These are phyloP conservation scores for Agrochola lota DNA, from an alignment of 2,888 invertebrate genomes.

Conservation along the genomic window DNA sequence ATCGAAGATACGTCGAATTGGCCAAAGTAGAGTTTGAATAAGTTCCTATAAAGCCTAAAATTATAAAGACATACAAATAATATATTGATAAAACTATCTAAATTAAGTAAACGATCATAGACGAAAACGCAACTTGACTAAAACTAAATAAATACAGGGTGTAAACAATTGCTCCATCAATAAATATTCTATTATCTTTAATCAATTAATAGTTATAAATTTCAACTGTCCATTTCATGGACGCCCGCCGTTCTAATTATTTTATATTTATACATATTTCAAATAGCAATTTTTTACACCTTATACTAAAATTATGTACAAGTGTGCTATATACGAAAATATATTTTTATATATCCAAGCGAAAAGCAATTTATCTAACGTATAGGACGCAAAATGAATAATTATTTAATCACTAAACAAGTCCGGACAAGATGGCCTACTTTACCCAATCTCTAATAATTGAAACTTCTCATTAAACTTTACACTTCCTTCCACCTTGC, in stretches of 20 bases:
- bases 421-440: slow-evolving; percentile 60
- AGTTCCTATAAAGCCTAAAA: slow-evolving; percentile 56
- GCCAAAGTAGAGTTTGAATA: neutral
- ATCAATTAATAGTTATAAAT: slow-evolving; percentile 49
- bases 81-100: slow-evolving; percentile 71
- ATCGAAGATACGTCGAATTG: neutral
- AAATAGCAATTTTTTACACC: slow-evolving; percentile 84
- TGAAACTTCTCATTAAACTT: slow-evolving; percentile 60
- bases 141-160: slow-evolving; percentile 82
- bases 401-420: slow-evolving; percentile 66
- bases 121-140: slow-evolving; percentile 74
- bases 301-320: slow-evolving; percentile 84
- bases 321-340: slow-evolving; percentile 83
- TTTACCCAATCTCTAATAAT: slow-evolving; percentile 60
- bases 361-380: slow-evolving; percentile 71
- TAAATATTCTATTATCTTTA: slow-evolving; percentile 61
- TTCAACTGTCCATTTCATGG: slow-evolving; percentile 79
- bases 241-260: slow-evolving; percentile 60
- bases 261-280: slow-evolving; percentile 68
- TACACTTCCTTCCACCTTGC: slow-evolving; percentile 53
- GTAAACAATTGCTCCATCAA: slow-evolving; percentile 79
- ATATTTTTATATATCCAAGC: slow-evolving; percentile 76
- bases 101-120: slow-evolving; percentile 76
- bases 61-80: slow-evolving; percentile 65
- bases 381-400: slow-evolving; percentile 75